Evolutionary conservation across 2,888 invertebrate species (phyloP), one percentile per base, ranked within the genome.

Genomic region (Ypsolopha scabrella): DNA sequence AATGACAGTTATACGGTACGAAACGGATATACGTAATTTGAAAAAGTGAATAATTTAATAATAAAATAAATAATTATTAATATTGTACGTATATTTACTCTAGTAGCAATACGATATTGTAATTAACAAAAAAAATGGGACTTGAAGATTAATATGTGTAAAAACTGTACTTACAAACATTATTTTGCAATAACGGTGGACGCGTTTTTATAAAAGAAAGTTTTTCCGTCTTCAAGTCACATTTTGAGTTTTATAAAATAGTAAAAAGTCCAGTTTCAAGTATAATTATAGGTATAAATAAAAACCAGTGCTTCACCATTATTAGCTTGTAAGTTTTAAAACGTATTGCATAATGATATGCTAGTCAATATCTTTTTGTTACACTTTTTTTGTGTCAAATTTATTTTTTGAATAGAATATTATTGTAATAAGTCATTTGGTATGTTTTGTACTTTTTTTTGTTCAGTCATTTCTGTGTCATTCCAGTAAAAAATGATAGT

Each of bases 21-120:
- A 55, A 85, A 85, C 82, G 72, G 74, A 85, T 80, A 85, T 85
- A 85, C 85, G 85, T 85, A 85, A 85, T 63, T 34, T 51, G 65
- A 60, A 70, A 65, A 61, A 65, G 78, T 79, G 76, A 77, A 68
- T 58, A 58, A 60, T 37, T 48, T 6, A 8, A 34, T 41, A 43
- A 10, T 43, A 39, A 47, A 39, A 51, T 45, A 37, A 11, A 51
- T 43, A 13, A 43, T n/a, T 14, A n/a, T 49, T 39, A 11, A n/a
- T 41, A 39, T 14, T 4, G 39, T 51, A 45, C 10, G 38, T 51
- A 48, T 34, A 48, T 41, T 45, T 50, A 50, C 35, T 34, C 43
- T 41, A 41, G n/a, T 41, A 24, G 34, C 41, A 33, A 37, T 39
- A 41, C 39, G 35, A 41, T 41, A 39, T 10, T 24, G 3, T 50